Percentiles rank a stretch among this genome's conserved stretches.
Conservation (phyloP, 2,888 invertebrate species). For the Pandemis corylana region DNA sequence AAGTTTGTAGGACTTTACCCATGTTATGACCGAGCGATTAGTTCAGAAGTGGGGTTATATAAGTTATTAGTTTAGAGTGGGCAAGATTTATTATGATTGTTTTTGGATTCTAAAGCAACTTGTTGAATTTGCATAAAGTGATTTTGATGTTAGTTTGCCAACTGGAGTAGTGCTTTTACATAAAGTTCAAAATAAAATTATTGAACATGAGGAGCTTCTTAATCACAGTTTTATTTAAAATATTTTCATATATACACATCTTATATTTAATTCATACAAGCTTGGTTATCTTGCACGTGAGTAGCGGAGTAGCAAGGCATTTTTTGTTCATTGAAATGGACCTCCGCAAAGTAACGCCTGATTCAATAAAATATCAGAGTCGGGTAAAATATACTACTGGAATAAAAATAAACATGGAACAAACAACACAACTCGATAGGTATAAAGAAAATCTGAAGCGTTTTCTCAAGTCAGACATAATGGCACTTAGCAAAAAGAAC, state of each 20-base stretch:
- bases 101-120: slow-evolving; percentile 11
- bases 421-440: slow-evolving; percentile 5
- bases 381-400: background rate
- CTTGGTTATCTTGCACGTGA: too few species aligned
- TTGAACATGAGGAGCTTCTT: too few species aligned
- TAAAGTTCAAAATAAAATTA: too few species aligned
- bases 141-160: background rate
- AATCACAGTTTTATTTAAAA: too few species aligned
- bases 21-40: slow-evolving; percentile 39
- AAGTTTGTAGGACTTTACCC: slow-evolving; percentile 34
- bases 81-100: slow-evolving; percentile 32
- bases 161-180: background rate
- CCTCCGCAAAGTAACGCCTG: too few species aligned
- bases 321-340: too few species aligned
- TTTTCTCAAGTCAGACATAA: slow-evolving; percentile 23
- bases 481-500: slow-evolving; percentile 31
- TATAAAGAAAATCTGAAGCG: slow-evolving; percentile 8
- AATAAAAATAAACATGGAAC: background rate
- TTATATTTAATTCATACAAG: too few species aligned
- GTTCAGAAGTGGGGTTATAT: slow-evolving; percentile 33
- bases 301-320: too few species aligned
- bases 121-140: slow-evolving; percentile 1
- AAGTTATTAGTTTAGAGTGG: slow-evolving; percentile 36
- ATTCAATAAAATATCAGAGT: too few species aligned
- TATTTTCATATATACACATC: too few species aligned